These are phyloP conservation scores for Drosophila mimetica DNA, from an alignment of 2,888 invertebrate genomes.

Conservation along the genomic window DNA sequence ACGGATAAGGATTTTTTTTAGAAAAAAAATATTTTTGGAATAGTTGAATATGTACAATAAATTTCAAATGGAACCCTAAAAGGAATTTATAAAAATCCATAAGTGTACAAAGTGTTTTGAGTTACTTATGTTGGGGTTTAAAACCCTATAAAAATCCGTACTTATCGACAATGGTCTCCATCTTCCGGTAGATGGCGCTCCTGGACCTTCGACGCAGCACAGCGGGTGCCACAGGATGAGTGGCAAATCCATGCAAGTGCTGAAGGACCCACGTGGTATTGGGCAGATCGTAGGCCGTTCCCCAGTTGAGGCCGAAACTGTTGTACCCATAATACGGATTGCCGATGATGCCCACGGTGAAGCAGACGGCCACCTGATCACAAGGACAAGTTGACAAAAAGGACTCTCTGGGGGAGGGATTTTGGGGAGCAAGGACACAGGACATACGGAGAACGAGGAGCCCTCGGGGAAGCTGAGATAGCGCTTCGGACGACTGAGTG, in stretches of 20 bases:
- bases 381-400: slow-evolving; percentile 29
- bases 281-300: slow-evolving; percentile 88
- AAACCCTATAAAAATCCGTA: slow-evolving; percentile 81
- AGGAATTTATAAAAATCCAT: no score
- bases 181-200: slow-evolving; percentile 75
- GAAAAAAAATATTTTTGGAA: no score
- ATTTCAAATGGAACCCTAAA: no score
- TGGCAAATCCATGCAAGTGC: slow-evolving; percentile 79
- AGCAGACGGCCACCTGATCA: slow-evolving; percentile 86
- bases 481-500: slow-evolving; percentile 77
- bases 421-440: neutral
- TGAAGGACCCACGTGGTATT: slow-evolving; percentile 85
- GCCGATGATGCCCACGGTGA: slow-evolving; percentile 87
- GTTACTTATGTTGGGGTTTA: no score
- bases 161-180: slow-evolving; percentile 87
- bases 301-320: slow-evolving; percentile 89
- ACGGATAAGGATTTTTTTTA: no score
- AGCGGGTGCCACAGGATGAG: slow-evolving; percentile 73
- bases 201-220: slow-evolving; percentile 85
- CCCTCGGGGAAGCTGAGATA: slow-evolving; percentile 87
- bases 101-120: no score
- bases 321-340: slow-evolving; percentile 86
- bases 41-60: no score
- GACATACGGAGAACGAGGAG: slow-evolving; percentile 86
- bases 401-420: neutral